phyloP scores from a whole-genome alignment of 23 tunicate species.

The Clavelina lepadiformis region DNA sequence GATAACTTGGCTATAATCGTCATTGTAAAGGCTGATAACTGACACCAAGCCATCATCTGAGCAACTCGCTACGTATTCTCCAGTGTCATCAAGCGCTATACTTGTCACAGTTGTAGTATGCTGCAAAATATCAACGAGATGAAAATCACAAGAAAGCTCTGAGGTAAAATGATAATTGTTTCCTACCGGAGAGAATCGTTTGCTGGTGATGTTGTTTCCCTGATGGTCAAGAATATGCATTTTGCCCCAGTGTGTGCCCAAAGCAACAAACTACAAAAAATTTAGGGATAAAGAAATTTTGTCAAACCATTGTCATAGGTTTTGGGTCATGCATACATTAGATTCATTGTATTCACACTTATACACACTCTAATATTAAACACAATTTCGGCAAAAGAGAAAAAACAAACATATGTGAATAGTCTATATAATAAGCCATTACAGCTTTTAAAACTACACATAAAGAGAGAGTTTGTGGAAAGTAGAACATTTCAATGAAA shows the following conservation, averaged over 20 bases:
- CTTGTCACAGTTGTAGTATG: slow-evolving; percentile 71
- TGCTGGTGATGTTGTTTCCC: slow-evolving; percentile 71
- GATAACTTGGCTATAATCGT: slow-evolving; percentile 40
- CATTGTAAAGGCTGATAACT: slow-evolving; percentile 53
- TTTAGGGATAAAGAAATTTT: neutral
- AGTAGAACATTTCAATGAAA: no score
- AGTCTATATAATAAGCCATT: no score
- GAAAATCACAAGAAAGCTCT: neutral
- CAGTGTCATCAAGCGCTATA: slow-evolving; percentile 67
- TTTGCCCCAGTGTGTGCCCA: slow-evolving; percentile 90
- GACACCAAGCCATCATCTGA: slow-evolving; percentile 82
- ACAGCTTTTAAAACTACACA: no score
- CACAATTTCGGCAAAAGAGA: neutral
- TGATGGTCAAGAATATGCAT: slow-evolving; percentile 73
- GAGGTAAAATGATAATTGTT: neutral
- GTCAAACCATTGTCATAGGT: no score
- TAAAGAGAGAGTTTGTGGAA: no score
- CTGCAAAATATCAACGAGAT: slow-evolving; percentile 10
- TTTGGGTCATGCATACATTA: no score
- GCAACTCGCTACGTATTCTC: slow-evolving; percentile 79
- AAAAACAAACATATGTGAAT: neutral
- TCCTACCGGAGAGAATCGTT: slow-evolving; percentile 64
- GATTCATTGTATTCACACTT: no score
- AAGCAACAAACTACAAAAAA: slow-evolving; percentile 76
- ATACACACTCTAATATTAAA: no score